A percentile compares a stretch with the other conserved stretches of the same genome.
Evolutionary conservation across 2,888 invertebrate genomes (phyloP).

Genomic region (Galeopsomyia nigrocyanea): DNA sequence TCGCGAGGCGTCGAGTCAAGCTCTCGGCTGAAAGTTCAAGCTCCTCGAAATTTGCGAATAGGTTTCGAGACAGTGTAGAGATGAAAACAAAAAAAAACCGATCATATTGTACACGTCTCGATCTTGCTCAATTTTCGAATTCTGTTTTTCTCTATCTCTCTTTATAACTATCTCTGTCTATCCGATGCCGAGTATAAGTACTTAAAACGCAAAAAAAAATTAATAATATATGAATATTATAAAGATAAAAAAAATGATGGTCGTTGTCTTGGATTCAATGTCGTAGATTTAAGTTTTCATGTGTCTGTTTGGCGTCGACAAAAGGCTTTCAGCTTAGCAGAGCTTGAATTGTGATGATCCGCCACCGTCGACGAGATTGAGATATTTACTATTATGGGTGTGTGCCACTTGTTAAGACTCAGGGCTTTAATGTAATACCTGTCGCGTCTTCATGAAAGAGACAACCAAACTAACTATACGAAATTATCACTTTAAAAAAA

Average conservation of each 20-base stretch:
- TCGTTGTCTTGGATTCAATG: slow-evolving; percentile 32
- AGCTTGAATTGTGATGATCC: slow-evolving; percentile 32
- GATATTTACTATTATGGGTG: slow-evolving; percentile 44
- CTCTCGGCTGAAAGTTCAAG: slow-evolving; percentile 43
- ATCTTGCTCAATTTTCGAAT: no score
- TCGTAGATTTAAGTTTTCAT: slow-evolving; percentile 36
- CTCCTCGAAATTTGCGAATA: slow-evolving; percentile 16
- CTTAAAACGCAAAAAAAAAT: no score
- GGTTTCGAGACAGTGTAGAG: slow-evolving; percentile 3
- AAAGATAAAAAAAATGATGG: slow-evolving; percentile 13
- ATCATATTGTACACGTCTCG: no score
- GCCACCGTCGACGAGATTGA: slow-evolving; percentile 32
- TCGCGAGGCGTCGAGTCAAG: slow-evolving; percentile 36
- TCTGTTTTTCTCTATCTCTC: no score
- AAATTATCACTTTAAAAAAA: slow-evolving; percentile 33
- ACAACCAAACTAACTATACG: slow-evolving; percentile 7
- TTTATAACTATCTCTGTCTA: no score
- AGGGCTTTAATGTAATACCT: slow-evolving; percentile 35
- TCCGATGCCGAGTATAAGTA: no score
- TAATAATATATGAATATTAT: background rate
- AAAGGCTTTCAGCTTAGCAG: slow-evolving; percentile 40
- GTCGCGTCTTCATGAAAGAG: slow-evolving; percentile 34
- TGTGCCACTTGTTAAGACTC: slow-evolving; percentile 43
- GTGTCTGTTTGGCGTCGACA: slow-evolving; percentile 11
- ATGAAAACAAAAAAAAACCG: no score